Evolutionary conservation across 2,888 invertebrate species (phyloP).

Genomic region (Drosophila engyochracea): DNA sequence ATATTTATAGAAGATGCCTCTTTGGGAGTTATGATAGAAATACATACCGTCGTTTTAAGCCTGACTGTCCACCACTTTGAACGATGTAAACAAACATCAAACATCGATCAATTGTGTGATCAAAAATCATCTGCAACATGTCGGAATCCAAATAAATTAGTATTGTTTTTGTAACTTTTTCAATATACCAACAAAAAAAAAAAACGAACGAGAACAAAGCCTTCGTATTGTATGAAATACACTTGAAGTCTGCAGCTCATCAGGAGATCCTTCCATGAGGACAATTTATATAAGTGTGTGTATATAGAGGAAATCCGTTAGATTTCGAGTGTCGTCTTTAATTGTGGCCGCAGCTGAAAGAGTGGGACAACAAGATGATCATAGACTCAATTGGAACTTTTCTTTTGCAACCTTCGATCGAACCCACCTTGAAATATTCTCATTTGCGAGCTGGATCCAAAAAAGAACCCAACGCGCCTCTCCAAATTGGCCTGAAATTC

Average conservation of each 20-base stretch:
- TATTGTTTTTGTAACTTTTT: slow-evolving; percentile 31
- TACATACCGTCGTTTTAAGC: slow-evolving; percentile 58
- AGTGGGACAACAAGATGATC: slow-evolving; percentile 67
- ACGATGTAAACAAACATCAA: slow-evolving; percentile 34
- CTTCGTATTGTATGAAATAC: slow-evolving; percentile 33
- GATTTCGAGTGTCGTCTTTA: slow-evolving; percentile 49
- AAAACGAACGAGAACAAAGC: slow-evolving; percentile 17
- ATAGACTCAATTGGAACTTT: slow-evolving; percentile 58
- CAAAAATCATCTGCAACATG: slow-evolving; percentile 56
- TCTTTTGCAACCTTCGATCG: slow-evolving; percentile 36
- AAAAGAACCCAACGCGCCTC: slow-evolving; percentile 58
- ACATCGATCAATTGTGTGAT: slow-evolving; percentile 43
- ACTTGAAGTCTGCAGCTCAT: slow-evolving; percentile 42
- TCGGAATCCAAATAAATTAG: slow-evolving; percentile 61
- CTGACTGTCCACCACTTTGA: slow-evolving; percentile 56
- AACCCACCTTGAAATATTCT: slow-evolving; percentile 59
- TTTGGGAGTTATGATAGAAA: slow-evolving; percentile 67
- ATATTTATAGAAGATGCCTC: slow-evolving; percentile 23
- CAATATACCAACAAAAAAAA: slow-evolving; percentile 13
- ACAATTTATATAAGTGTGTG: slow-evolving; percentile 28
- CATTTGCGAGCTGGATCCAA: slow-evolving; percentile 52
- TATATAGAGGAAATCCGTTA: slow-evolving; percentile 37
- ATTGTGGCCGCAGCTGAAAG: slow-evolving; percentile 60
- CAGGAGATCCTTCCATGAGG: slow-evolving; percentile 42
- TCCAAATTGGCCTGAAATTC: slow-evolving; percentile 61